Evolutionary conservation across 2,797 vertebrate genomes (phyloP), one percentile per base, ranked within the genome.

Genomic region (Microchirus variegatus): DNA sequence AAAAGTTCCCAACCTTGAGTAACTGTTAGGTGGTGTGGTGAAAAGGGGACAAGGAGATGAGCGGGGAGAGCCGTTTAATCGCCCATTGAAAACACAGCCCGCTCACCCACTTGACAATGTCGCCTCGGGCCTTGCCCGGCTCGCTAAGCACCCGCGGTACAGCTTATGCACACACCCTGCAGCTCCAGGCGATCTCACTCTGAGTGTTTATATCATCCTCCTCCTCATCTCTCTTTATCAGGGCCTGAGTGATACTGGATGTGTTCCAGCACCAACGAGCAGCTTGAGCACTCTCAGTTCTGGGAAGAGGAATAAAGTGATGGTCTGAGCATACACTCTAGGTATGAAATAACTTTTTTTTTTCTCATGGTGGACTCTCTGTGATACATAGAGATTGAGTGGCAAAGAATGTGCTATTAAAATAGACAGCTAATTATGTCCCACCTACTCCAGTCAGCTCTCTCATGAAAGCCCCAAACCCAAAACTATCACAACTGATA

Each of bases 51-150:
- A 55, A 19, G 66, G 67, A 70, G 69, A 66, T 43, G 35, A 64
- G 70, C 59, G 37, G 44, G n/a, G 47, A 79, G 72, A 67, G 73
- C 66, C 15, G 58, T 70, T 87, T 80, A 83, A 85, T 83, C 63
- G 46, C 48, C 80, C 60, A 72, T 59, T 77, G 31, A 55, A 81
- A 87, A 82, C 64, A 18, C 53, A 41, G 40, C 50, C 53, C 12
- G 54, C 68, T 84, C 65, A 70, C 62, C 77, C 70, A 82, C 74
- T 78, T 48, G 65, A 84, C 70, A 68, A 52, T n/a, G 26, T 52
- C 36, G 74, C 47, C 45, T 52, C 5, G 12, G 60, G 58, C 77
- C 60, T 77, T 57, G 49, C 53, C 69, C 44, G 46, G 63, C 70
- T 80, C 40, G 9, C 70, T 31, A 26, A 84, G 75, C 73, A 77